phyloP scores from a whole-genome alignment of 2,888 invertebrate species.

The Cheilosia scutellata region DNA sequence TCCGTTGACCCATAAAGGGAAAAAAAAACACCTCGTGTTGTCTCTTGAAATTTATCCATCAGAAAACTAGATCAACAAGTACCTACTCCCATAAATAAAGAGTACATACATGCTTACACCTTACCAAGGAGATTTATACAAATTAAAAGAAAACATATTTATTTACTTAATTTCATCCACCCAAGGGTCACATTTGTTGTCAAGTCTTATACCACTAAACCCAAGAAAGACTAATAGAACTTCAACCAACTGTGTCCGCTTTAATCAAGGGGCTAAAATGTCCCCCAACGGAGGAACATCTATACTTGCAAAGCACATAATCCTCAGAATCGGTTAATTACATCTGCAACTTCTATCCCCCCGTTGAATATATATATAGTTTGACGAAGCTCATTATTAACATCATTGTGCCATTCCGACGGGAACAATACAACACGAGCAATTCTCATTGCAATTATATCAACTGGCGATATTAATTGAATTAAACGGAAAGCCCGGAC shows the following conservation, averaged over 20 bases:
- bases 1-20: too few relatives aligned
- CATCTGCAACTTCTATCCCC: slow-evolving; percentile 59
- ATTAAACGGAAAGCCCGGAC: slow-evolving; percentile 59
- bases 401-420: slow-evolving; percentile 54
- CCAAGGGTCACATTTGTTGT: background rate
- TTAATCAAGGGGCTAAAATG: slow-evolving; percentile 31
- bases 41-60: too few relatives aligned
- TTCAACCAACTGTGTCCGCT: slow-evolving; percentile 50
- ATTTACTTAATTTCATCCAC: too few relatives aligned
- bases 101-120: too few relatives aligned
- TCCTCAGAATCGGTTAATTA: slow-evolving; percentile 68
- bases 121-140: too few relatives aligned
- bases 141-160: too few relatives aligned
- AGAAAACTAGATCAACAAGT: too few relatives aligned
- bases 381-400: slow-evolving; percentile 66
- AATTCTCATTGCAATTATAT: slow-evolving; percentile 69
- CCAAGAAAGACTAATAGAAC: slow-evolving; percentile 18
- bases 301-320: slow-evolving; percentile 26
- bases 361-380: slow-evolving; percentile 30
- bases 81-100: too few relatives aligned
- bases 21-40: too few relatives aligned
- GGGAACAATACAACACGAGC: slow-evolving; percentile 55
- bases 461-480: slow-evolving; percentile 71
- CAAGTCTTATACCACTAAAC: slow-evolving; percentile 32
- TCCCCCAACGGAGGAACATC: background rate